Base-by-base conservation (phyloP, 2,888 invertebrate species). In the Scelioninae gen. 1 region DNA sequence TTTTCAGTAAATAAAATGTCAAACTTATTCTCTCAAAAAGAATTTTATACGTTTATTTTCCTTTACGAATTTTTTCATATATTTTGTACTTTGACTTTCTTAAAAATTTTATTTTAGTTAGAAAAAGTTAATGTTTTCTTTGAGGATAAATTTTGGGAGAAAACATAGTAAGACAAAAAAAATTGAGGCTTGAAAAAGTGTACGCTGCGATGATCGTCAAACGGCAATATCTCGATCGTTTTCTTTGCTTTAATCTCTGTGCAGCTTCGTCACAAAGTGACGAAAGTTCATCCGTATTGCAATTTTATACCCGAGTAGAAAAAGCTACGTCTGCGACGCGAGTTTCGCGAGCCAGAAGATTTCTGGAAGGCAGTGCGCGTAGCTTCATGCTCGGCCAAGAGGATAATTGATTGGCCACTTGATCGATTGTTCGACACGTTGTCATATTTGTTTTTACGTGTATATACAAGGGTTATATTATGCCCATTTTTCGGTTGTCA, bases 321-420 rank as follows among this genome's bases (percentile, higher is more conserved):
- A 88, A 86, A 85, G 82, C 81, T 56, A 76, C 77, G 77, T 79
- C 68, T 78, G 69, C 82, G 72, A 75, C 83, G 82, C 65, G 81
- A 75, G 53, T 80, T 80, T 71, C 79, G 74, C 75, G 81, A 78
- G 69, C 74, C 68, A 69, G 65, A 79, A 83, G 81, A 83, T 58
- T 83, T 83, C 76, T 85, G 63, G 66, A 83, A 83, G 83, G 84
- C 83, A 83, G 76, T 55, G 83, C 82, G 65, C 71, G 77, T 81
- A 63, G 83, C 81, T 83, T 91, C 85, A 88, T 86, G 90, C 91
- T 91, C 81, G 86, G 82, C 84, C 88, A 84, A 89, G 89, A 84
- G 87, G 88, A 91, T 91, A 91, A 91, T 91, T 88, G 91, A 91
- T 91, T 90, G 89, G 86, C 85, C 85, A 86, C 88, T 88, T 86